phyloP scores from a whole-genome alignment of 2,797 vertebrate species.

The Euphonia xanthogaster region DNA sequence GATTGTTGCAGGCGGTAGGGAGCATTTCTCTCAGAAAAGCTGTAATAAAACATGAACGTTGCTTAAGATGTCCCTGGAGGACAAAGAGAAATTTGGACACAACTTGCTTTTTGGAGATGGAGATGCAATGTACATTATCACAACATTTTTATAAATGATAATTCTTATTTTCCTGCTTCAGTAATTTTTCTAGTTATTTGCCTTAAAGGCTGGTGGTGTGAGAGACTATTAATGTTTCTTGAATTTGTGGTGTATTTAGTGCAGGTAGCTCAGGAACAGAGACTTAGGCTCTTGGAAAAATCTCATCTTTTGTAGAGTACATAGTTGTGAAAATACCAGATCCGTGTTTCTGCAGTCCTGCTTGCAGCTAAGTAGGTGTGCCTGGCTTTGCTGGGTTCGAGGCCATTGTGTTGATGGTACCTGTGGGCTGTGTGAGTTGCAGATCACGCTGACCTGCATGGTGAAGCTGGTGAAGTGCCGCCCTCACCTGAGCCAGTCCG shows the following conservation, averaged over 20 bases:
- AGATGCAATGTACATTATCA: not conserved
- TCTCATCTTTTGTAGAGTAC: not conserved
- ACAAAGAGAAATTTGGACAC: not conserved
- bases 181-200: not conserved
- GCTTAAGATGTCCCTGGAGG: not conserved
- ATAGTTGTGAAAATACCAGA: not conserved
- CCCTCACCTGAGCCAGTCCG: conserved; percentile 90
- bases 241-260: not conserved
- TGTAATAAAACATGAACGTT: not conserved
- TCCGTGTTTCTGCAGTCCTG: not conserved
- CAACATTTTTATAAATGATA: not conserved
- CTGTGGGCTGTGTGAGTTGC: not conserved
- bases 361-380: not conserved
- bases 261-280: not conserved
- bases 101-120: not conserved
- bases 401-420: not conserved
- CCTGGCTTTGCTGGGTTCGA: not conserved
- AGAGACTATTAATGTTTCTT: not conserved
- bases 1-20: not conserved
- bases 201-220: not conserved
- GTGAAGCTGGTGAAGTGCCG: conserved; percentile 90
- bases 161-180: not conserved
- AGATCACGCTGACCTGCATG: conserved; percentile 91
- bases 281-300: not conserved
- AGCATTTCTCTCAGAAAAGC: not conserved